These are phyloP conservation scores for Amazona ochrocephala DNA, from an alignment of 2,797 vertebrate genomes.

Conservation along the genomic window DNA sequence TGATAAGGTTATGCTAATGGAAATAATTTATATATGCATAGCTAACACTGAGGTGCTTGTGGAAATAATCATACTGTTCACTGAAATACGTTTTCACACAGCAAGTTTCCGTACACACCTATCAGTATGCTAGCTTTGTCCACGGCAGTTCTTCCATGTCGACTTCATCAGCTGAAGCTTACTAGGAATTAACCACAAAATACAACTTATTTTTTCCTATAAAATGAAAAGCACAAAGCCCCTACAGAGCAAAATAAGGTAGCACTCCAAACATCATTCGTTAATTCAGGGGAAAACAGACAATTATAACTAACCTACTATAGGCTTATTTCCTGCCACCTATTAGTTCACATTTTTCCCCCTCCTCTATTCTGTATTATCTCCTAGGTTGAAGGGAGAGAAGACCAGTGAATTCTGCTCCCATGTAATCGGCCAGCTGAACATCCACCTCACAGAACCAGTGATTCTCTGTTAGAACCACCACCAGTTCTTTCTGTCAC, in stretches of 20 bases:
- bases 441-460: accelerated
- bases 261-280: not conserved
- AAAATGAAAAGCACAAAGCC: not conserved
- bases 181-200: not conserved
- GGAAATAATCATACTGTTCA: not conserved
- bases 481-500: not conserved
- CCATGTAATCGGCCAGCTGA: not conserved
- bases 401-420: not conserved
- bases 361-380: too few species aligned
- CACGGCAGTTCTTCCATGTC: accelerated
- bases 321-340: not conserved
- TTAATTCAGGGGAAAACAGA: not conserved
- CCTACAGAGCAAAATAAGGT: not conserved
- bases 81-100: not conserved
- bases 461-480: not conserved
- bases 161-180: not conserved
- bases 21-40: not conserved
- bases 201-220: accelerated
- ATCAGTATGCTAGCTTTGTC: not conserved
- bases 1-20: not conserved
- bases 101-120: not conserved
- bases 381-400: not conserved
- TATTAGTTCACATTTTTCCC: not conserved
- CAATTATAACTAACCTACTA: not conserved
- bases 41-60: not conserved